Evolutionary conservation across 2,888 invertebrate genomes (phyloP).

Genomic region (Agonopterix alstromeriana): DNA sequence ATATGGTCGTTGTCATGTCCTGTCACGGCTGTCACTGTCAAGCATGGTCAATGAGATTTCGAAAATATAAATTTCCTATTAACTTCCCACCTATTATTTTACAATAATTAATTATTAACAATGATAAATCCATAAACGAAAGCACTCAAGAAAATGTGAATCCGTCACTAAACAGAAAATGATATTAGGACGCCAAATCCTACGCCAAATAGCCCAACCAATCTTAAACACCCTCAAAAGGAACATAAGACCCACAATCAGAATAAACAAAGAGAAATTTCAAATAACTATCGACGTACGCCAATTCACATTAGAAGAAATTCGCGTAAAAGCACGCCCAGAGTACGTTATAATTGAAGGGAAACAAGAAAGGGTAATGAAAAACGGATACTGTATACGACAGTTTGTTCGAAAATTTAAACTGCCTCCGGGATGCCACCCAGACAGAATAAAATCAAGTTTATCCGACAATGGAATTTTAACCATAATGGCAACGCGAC

Average conservation of each 20-base stretch:
- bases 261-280: slow-evolving; percentile 46
- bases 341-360: slow-evolving; percentile 52
- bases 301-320: slow-evolving; percentile 48
- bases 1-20: too few relatives aligned
- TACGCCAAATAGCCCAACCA: slow-evolving; percentile 18
- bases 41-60: too few relatives aligned
- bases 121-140: too few relatives aligned
- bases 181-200: slow-evolving; percentile 21
- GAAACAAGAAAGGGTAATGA: slow-evolving; percentile 48
- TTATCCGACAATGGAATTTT: slow-evolving; percentile 44
- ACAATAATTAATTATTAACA: too few relatives aligned
- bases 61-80: too few relatives aligned
- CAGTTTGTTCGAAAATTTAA: slow-evolving; percentile 52
- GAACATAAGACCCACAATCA: slow-evolving; percentile 35
- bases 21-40: too few relatives aligned
- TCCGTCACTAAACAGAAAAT: slow-evolving; percentile 10
- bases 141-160: background rate
- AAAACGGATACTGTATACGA: slow-evolving; percentile 37
- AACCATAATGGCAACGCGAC: slow-evolving; percentile 43
- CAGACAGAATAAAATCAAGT: slow-evolving; percentile 33
- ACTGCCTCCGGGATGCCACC: slow-evolving; percentile 47
- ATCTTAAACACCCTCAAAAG: slow-evolving; percentile 21
- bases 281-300: slow-evolving; percentile 46
- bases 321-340: slow-evolving; percentile 40
- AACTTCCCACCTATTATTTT: too few relatives aligned